These are phyloP conservation scores for Cheilosia vulpina DNA, from an alignment of 2,888 invertebrate genomes.

Conservation along the genomic window DNA sequence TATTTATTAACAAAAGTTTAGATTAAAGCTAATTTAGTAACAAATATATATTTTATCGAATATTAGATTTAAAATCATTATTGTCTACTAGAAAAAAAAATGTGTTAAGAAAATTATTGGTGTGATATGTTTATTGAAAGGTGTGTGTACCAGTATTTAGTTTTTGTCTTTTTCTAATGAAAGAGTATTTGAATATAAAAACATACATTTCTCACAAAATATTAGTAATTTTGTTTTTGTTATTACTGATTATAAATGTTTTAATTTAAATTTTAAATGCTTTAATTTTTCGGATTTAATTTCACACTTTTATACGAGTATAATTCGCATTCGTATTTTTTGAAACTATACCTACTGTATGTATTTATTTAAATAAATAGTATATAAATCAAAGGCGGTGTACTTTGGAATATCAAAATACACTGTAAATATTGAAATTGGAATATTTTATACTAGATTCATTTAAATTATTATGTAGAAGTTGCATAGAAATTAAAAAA, in stretches of 20 bases:
- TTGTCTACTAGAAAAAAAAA: not conserved
- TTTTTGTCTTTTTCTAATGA: too few species aligned
- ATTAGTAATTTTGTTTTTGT: not conserved
- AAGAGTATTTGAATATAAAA: too few species aligned
- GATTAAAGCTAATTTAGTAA: slow-evolving; percentile 22
- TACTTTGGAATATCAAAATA: not conserved
- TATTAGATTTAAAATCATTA: slow-evolving; percentile 1
- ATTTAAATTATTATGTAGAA: not conserved
- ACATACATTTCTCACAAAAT: too few species aligned
- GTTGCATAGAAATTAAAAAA: not conserved
- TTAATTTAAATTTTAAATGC: too few species aligned
- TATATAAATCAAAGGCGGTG: too few species aligned
- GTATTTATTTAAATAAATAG: too few species aligned
- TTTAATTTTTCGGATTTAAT: not conserved
- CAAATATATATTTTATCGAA: slow-evolving; percentile 11
- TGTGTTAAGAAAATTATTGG: not conserved
- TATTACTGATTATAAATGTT: not conserved
- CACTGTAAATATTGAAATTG: slow-evolving; percentile 10
- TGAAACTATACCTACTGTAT: too few species aligned
- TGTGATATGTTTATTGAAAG: slow-evolving; percentile 11
- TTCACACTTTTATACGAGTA: not conserved
- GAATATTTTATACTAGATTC: not conserved
- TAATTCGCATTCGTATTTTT: not conserved
- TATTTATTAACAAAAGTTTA: slow-evolving; percentile 32
- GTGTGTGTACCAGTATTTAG: too few species aligned